Evolutionary conservation across 2,797 vertebrate genomes (phyloP), one percentile per base, ranked within the genome.

Genomic region (Epinephelus malabaricus): DNA sequence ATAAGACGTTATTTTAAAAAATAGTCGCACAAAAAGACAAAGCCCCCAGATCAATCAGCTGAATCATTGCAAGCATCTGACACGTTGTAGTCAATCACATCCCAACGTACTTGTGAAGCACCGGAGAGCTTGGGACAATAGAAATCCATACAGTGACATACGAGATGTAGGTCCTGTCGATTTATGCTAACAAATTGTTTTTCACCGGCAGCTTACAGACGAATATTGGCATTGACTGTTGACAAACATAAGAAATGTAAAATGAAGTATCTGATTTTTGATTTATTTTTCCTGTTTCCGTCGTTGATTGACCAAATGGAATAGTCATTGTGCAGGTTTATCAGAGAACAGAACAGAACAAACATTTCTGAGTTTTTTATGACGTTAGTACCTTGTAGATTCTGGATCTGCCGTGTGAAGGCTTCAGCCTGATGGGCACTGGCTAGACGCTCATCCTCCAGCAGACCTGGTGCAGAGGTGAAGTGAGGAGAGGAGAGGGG

Each of bases 381-480:
- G 38, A 4, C 49, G 14, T 61, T 25, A 12, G 82, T 89, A 97
- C 97, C 97, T 95, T 98, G 97, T 34, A 98, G 95, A 61, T 95
- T 94, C 92, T 97, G 97, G 88, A 98, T 97, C 89, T 97, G 96
- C 45, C 97, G 96, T 30, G 96, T 96, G 93, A 98, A 98, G 77
- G 96, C 94, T 83, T 98, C 97, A 0, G 97, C 97, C 88, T 98
- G 97, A 90, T 97, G 97, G 14, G 97, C 97, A 1, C 96, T 96
- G 38, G 96, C 95, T 88, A 98, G 79, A 51, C 97, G 96, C 84
- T 98, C 97, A 38, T 97, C 97, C 76, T 98, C 97, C 89, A 98
- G 66, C 84, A 97, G 93, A 63, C 97, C 97, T 98, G 92, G 51
- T n/a, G 76, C 55, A 73, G 50, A 60, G 55, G 58, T 6, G 66